Base-by-base conservation (phyloP, 2,888 invertebrate genomes). In the Stenurella melanura region DNA sequence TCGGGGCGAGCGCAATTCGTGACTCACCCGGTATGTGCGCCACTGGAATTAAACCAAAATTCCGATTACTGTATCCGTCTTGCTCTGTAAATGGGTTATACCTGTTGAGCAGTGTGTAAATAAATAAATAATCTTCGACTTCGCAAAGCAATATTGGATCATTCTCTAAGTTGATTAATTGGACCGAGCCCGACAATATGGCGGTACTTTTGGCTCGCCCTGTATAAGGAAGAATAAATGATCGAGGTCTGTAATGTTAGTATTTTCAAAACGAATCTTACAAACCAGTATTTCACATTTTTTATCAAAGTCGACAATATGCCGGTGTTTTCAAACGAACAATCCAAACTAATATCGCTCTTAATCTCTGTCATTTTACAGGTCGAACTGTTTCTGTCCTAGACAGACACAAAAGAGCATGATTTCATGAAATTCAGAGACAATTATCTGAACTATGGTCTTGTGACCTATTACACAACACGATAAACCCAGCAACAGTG, bases 391-490 rank as follows among this genome's bases (percentile, higher is more conserved):
- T 50, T 50, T 50, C n/a, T 50, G n/a, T 50, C 7, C 50, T 50
- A 50, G n/a, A 50, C 61, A 9, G 34, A n/a, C 61, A 61, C 61
- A 61, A 61, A 61, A 61, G 61, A 30, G 15, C 61, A 30, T 30
- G 61, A 61, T 61, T 26, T 30, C 61, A 30, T 30, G 10, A 30
- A 30, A 30, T 61, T 61, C 19, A 58, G 61, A 61, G 61, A 61
- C 61, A 61, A 61, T 61, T 61, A 61, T 61, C 30, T 61, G 61
- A 61, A 61, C 61, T 61, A 61, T 61, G 61, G 61, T 61, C 61
- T 30, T 61, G 26, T 61, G 61, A 61, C 61, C 61, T 61, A 61
- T 61, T 61, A 61, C 61, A n/a, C 17, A 61, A 61, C 61, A 60
- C 11, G 21, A 60, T 56, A 56, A 21, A 60, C 30, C 26, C 17